Conservation (phyloP, 2,113 vertebrate species). For the Amblyornis subalaris region DNA sequence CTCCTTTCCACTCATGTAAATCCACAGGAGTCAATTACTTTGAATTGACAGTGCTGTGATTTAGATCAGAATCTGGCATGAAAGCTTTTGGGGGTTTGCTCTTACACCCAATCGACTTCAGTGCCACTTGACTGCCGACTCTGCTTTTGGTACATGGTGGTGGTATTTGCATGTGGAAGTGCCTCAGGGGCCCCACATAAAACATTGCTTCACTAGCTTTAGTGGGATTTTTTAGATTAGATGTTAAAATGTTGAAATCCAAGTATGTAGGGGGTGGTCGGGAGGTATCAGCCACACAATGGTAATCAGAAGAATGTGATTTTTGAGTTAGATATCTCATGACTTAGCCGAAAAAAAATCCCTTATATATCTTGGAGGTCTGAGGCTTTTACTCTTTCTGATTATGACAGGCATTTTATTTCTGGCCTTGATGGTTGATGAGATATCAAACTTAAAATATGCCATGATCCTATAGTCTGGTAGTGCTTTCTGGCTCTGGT, state of each 20-base stretch:
- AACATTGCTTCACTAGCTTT: conserved; percentile 21
- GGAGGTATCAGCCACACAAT: background rate
- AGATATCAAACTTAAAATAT: conserved; percentile 59
- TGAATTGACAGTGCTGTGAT: conserved; percentile 23
- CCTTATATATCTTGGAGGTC: background rate
- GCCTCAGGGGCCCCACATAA: conserved; percentile 11
- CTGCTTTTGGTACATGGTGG: background rate
- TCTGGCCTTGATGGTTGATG: conserved; percentile 37
- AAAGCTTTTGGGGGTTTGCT: conserved; percentile 3
- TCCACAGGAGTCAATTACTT: conserved; percentile 32
- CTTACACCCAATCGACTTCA: background rate
- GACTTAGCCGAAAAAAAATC: background rate
- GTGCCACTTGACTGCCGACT: background rate
- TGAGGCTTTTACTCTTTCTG: conserved; percentile 7
- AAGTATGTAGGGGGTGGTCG: background rate
- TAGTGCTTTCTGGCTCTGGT: conserved; percentile 50
- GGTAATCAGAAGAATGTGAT: background rate
- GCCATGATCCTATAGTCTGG: conserved; percentile 49
- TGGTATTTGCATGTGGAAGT: conserved; percentile 32
- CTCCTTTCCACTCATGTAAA: conserved; percentile 33
- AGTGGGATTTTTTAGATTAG: conserved; percentile 9
- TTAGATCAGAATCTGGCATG: conserved; percentile 22
- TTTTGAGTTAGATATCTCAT: background rate
- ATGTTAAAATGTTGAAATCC: conserved; percentile 41
- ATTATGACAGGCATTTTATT: conserved; percentile 42